Conservation (phyloP, 2,888 invertebrate species). For the Drosophila incognita region DNA sequence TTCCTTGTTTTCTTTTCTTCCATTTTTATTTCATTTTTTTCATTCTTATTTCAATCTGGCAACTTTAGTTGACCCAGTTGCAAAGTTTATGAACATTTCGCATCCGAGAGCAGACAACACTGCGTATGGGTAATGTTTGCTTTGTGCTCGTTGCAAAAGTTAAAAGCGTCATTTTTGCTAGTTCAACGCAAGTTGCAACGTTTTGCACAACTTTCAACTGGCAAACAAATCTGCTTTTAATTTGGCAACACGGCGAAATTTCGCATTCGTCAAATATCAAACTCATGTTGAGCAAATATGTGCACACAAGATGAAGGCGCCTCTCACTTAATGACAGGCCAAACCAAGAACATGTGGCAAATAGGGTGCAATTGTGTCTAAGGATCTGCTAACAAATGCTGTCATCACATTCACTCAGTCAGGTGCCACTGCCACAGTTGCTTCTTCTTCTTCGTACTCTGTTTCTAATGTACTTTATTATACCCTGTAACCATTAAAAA, state of each 20-base stretch:
- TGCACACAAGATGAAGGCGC: background rate
- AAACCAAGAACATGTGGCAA: conserved; percentile 52
- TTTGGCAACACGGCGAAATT: conserved; percentile 44
- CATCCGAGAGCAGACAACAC: conserved; percentile 59
- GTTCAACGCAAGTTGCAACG: conserved; percentile 10
- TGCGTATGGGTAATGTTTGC: conserved; percentile 72
- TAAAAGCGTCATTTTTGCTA: conserved; percentile 41
- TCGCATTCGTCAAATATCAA: conserved; percentile 34
- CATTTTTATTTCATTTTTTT: conserved; percentile 3
- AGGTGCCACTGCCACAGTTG: conserved; percentile 13
- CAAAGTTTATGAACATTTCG: conserved; percentile 59
- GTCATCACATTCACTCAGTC: conserved; percentile 65
- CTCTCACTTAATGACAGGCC: conserved; percentile 41
- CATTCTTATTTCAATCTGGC: conserved; percentile 9
- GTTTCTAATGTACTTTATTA: conserved; percentile 32
- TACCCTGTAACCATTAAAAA: conserved; percentile 7
- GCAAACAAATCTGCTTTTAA: conserved; percentile 71
- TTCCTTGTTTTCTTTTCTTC: conserved; percentile 6
- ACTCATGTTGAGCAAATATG: conserved; percentile 53
- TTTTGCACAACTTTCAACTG: conserved; percentile 29
- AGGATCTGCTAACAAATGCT: conserved; percentile 57
- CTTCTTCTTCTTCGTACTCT: conserved; percentile 2
- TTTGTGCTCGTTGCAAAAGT: conserved; percentile 34
- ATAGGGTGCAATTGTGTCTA: conserved; percentile 41
- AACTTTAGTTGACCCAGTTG: conserved; percentile 62